Evolutionary conservation across 2,113 vertebrate species (phyloP).

Genomic region (Gulo gulo): DNA sequence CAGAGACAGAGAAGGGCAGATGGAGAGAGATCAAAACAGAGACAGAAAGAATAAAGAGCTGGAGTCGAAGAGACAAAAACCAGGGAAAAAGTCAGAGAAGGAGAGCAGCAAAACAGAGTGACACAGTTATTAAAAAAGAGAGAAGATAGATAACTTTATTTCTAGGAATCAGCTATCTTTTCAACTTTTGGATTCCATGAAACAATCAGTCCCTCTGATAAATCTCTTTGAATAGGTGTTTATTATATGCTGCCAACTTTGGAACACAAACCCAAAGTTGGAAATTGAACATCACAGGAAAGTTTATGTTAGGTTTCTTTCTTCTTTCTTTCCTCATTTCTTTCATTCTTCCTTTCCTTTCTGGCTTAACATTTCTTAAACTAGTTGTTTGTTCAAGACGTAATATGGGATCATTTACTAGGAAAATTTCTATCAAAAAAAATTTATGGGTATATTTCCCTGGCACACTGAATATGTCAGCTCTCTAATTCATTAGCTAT

Average conservation of each 20-base stretch:
- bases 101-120: background rate
- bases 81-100: background rate
- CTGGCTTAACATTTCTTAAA: conserved; percentile 44
- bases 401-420: background rate
- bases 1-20: background rate
- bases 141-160: background rate
- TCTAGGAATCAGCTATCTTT: background rate
- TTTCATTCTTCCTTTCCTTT: background rate
- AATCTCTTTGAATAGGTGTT: background rate
- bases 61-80: background rate
- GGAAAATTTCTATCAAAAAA: conserved; percentile 20
- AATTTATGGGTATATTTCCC: background rate
- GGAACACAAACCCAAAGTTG: conserved; percentile 12
- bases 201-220: background rate
- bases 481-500: background rate
- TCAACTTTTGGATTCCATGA: background rate
- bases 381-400: background rate
- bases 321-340: background rate
- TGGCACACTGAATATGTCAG: conserved; percentile 12
- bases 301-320: background rate
- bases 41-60: background rate
- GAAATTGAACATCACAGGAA: background rate
- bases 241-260: background rate
- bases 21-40: background rate
- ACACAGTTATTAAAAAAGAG: background rate